phyloP scores from a whole-genome alignment of 2,113 vertebrate species.

The Shinisaurus crocodilurus region DNA sequence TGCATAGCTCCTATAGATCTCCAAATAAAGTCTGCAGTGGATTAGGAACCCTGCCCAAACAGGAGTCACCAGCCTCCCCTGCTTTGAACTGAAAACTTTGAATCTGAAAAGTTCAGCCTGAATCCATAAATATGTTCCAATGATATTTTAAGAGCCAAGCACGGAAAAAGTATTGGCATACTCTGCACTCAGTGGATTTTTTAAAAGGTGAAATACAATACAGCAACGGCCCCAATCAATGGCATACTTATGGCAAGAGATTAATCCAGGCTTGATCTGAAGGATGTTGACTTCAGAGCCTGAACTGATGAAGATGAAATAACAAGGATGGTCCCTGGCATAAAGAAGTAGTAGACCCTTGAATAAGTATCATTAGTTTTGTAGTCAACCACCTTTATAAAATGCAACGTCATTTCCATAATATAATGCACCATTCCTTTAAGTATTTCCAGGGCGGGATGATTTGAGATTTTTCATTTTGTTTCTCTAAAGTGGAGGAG shows the following conservation, averaged over 20 bases:
- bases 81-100: not conserved
- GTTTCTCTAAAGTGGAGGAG: not conserved
- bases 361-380: not conserved
- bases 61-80: too few species aligned
- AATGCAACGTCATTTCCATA: not conserved
- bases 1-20: too few species aligned
- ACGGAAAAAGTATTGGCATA: not conserved
- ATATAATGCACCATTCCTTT: too few species aligned
- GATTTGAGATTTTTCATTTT: not conserved
- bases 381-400: not conserved
- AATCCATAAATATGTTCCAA: not conserved
- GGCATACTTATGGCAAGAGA: not conserved
- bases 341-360: not conserved
- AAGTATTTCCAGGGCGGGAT: not conserved
- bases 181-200: not conserved
- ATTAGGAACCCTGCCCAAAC: too few species aligned
- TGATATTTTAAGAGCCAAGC: not conserved
- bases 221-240: not conserved
- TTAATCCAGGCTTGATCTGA: not conserved
- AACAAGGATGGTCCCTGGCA: not conserved
- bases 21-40: too few species aligned
- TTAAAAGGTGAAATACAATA: not conserved
- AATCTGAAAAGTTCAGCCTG: not conserved
- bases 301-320: not conserved
- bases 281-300: not conserved